phyloP scores from a whole-genome alignment of 1,140 invertebrate species.

The Drosophila chauvacae region DNA sequence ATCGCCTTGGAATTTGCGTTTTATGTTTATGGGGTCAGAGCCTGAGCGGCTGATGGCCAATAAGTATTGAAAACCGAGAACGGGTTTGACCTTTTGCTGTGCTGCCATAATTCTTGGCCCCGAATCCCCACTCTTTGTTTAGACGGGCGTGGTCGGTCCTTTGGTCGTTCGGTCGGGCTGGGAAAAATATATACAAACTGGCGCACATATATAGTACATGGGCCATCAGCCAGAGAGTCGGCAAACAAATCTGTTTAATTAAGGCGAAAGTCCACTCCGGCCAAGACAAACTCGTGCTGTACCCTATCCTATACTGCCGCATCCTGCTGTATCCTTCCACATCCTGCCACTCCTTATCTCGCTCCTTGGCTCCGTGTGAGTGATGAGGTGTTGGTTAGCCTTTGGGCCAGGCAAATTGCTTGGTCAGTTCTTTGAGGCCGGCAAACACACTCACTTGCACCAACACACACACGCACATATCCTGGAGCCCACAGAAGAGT shows the following conservation, averaged over 20 bases:
- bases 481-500: slow-evolving; percentile 23
- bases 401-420: slow-evolving; percentile 61
- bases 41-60: slow-evolving; percentile 29
- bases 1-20: slow-evolving; percentile 35
- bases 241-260: slow-evolving; percentile 63
- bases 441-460: slow-evolving; percentile 46
- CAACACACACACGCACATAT: neutral
- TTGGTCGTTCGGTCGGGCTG: neutral
- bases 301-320: neutral
- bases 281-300: slow-evolving; percentile 17
- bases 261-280: slow-evolving; percentile 46
- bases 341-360: slow-evolving; percentile 21
- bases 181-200: slow-evolving; percentile 17
- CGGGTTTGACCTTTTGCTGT: slow-evolving; percentile 51
- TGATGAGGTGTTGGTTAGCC: slow-evolving; percentile 65
- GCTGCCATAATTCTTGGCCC: slow-evolving; percentile 48
- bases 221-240: slow-evolving; percentile 22
- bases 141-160: slow-evolving; percentile 21
- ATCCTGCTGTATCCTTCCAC: slow-evolving; percentile 3
- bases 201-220: slow-evolving; percentile 1
- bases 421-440: slow-evolving; percentile 59
- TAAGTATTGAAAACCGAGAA: slow-evolving; percentile 53
- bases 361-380: slow-evolving; percentile 45
- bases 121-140: slow-evolving; percentile 33
- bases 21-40: slow-evolving; percentile 31